Evolutionary conservation across 2,888 invertebrate species (phyloP), one percentile per base, ranked within the genome.

Genomic region (Ctena decussata): DNA sequence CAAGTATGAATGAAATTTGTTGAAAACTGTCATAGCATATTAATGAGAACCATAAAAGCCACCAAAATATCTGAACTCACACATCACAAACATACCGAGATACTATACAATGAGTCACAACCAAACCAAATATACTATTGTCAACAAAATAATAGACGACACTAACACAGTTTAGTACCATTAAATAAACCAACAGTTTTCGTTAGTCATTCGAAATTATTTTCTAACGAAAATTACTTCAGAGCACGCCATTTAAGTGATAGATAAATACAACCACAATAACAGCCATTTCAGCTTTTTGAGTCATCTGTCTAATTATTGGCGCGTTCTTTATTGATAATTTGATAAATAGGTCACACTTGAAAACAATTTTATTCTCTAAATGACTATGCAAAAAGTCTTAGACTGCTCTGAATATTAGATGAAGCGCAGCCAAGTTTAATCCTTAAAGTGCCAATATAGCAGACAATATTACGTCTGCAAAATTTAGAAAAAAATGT

Each of bases 11-110:
- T 30, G 35, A 65, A 65, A 35, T 35, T 65, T 32, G 65, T 65
- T 65, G 35, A 65, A 65, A 65, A 65, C 65, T 65, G 65, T 65
- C 65, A 65, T 18, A 35, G 65, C 35, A 65, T 65, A 65, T 65
- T 65, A 65, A 65, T 65, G 65, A 11, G 2, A 21, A 65, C 35
- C 65, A 65, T 65, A 65, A 65, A 65, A 65, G 32, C 32, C 65
- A 35, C 35, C 18, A 35, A 65, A 65, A 65, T 65, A 60, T 60
- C 60, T 30, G 30, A 60, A 60, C 30, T 30, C 60, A 60, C 60
- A 60, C 60, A 60, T 60, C 60, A 60, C 60, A 60, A 53, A 15
- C n/a, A n/a, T 53, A 8, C 53, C n/a, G n/a, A 53, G 5, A 53
- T 53, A 53, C 53, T 8, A 35, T 18, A n/a, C 8, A 12, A 21